Base-by-base conservation (phyloP, 2,888 invertebrate species). In the Sympetrum striolatum region DNA sequence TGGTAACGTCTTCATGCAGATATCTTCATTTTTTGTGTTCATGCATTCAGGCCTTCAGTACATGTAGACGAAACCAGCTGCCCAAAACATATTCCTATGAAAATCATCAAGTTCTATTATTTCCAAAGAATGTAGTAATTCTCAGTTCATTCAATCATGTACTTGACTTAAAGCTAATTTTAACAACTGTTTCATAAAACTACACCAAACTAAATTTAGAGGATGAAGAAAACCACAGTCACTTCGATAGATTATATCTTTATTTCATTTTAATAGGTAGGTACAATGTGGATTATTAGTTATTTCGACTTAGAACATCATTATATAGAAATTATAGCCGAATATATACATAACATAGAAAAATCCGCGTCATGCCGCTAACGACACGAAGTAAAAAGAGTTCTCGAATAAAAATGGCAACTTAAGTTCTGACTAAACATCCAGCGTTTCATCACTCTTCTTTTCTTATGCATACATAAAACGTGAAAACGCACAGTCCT, bases 241-340 rank as follows among this genome's bases (percentile, higher is more conserved):
- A 58, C 18, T 82, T 31, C 48, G 53, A 18, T 82, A 58, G 53
- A 82, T 18, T 53, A 53, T 53, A 82, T 58, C 53, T 81, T 81
- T 82, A 82, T 82, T 82, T 82, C 35, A 53, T 58, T 82, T 82
- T 53, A 82, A 82, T 53, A 25, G 22, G 82, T 82, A 58, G 58
- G 82, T 82, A 82, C 82, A 82, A 8, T 82, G 82, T 58, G 58
- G 82, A 82, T 82, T 58, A 82, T 82, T 82, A 82, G 58, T 82
- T 82, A 82, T 82, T 58, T 53, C 53, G 82, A 82, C 82, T 82
- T 82, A 82, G 82, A 37, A 64, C 10, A 86, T 86, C 60, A 64
- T 60, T 37, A 86, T 18, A 22, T 82, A 86, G 37, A 86, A 86
- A 60, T 35, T 12, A 64, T 64, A 60, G 37, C 35, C 64, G 60